Base-by-base conservation (phyloP, 2,888 invertebrate genomes). In the Drosophila kokeensis region DNA sequence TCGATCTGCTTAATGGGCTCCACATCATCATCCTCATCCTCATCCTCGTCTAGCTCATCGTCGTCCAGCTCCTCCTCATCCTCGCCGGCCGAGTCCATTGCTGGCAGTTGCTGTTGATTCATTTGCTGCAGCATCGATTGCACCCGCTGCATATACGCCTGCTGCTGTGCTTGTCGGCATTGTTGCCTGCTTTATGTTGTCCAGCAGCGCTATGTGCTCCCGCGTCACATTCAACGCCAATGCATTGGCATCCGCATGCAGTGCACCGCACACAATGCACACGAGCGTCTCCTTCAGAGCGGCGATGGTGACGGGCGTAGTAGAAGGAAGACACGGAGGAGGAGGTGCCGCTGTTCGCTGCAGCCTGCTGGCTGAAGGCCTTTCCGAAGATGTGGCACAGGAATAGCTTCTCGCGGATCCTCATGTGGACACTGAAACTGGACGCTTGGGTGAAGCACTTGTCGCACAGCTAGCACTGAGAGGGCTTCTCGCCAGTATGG, bases 371-470 rank as follows among this genome's bases (percentile, higher is more conserved):
- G 76, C 92, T 93, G 70, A 93, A 93, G 2, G 92, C 88, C 69
- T 93, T 93, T 38, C 91, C 91, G 68, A 93, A 93, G 42, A 92
- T 90, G 48, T 91, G 89, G 29, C 93, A 92, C 2, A 91, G 91
- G 50, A 83, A 92, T 0, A 92, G 92, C 69, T 92, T 93, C 69
- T 92, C 91, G 13, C 92, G 93, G 40, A 93, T 92, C 86, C 93
- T 93, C 92, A 93, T 91, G 71, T 93, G 93, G 1, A 93, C 93
- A 67, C 93, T 92, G 18, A 93, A 76, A 55, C 93, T 93, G 55
- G 93, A 93, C 11, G 93, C 93, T 76, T 93, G 93, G 1, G 93
- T 93, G 70, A 93, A 93, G 57, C 92, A 91, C 80, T 93, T 93
- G 53, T 92, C 91, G 77, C 93, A 93, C 7, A 92, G 76, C 76